Conservation (phyloP, 2,888 invertebrate species). For the Ichneumon xanthorius region DNA sequence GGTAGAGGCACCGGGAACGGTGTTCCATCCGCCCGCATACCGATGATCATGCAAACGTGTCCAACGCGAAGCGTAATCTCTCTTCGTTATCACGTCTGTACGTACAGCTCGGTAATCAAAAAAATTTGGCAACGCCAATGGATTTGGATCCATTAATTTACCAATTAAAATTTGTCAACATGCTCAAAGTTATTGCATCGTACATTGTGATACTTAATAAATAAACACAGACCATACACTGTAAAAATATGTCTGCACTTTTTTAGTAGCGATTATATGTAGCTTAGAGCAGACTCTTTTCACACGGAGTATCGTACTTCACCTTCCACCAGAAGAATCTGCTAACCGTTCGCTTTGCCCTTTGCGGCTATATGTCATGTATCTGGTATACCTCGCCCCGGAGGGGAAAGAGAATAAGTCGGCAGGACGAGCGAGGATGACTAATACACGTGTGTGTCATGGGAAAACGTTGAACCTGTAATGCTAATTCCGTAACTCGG, state of each 20-base stretch:
- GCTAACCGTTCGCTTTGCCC: slow-evolving; percentile 49
- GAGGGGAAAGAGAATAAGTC: slow-evolving; percentile 9
- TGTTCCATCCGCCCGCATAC: slow-evolving; percentile 28
- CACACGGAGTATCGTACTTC: slow-evolving; percentile 1
- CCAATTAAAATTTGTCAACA: no score
- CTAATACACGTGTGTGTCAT: slow-evolving; percentile 37
- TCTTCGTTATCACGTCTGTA: not conserved
- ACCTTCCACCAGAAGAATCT: not conserved
- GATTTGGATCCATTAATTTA: no score
- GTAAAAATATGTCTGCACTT: no score
- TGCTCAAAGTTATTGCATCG: no score
- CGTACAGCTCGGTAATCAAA: not conserved
- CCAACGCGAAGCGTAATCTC: slow-evolving; percentile 11
- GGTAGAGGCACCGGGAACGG: slow-evolving; percentile 17
- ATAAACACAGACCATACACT: no score
- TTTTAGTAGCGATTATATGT: no score
- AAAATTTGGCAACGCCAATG: not conserved
- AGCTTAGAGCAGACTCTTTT: no score
- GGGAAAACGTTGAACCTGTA: slow-evolving; percentile 62
- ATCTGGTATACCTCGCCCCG: slow-evolving; percentile 15
- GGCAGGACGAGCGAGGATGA: slow-evolving; percentile 35
- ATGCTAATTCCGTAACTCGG: slow-evolving; percentile 46
- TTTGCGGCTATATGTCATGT: slow-evolving; percentile 52
- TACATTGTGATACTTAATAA: no score
- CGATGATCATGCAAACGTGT: not conserved